These are phyloP conservation scores for Pilophorus perplexus DNA, from an alignment of 2,888 invertebrate genomes.

Conservation along the genomic window DNA sequence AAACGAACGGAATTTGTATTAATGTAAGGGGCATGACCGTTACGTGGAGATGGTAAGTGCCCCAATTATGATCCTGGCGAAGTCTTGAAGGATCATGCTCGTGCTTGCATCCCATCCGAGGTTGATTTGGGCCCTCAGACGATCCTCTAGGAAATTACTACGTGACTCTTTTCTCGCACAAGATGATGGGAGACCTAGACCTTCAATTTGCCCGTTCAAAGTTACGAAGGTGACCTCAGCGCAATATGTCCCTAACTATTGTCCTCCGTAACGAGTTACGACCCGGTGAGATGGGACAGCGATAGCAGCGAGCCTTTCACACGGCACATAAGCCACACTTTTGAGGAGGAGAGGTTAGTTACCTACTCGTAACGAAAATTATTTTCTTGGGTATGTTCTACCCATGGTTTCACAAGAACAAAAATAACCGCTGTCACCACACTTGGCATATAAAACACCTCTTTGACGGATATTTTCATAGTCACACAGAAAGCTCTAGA, in stretches of 20 bases:
- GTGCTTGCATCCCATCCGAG: conserved; percentile 15
- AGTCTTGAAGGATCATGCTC: conserved; percentile 19
- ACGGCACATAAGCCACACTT: no score
- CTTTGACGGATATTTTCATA: no score
- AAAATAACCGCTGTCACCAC: no score
- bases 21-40: not conserved
- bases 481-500: no score
- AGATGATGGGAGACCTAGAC: conserved; percentile 29
- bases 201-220: conserved; percentile 31
- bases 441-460: no score
- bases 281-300: conserved; percentile 24
- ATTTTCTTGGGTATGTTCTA: no score
- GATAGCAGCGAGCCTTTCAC: no score
- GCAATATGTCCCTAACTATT: conserved; percentile 1
- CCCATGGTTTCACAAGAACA: no score
- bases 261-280: conserved; percentile 1
- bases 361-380: no score
- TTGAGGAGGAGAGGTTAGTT: no score
- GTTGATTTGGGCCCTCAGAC: not conserved
- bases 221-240: conserved; percentile 26
- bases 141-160: conserved; percentile 32
- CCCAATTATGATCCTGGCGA: conserved; percentile 25
- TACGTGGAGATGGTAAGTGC: conserved; percentile 9
- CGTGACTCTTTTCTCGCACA: no score
- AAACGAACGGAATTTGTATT: conserved; percentile 3